Evolutionary conservation across 2,888 invertebrate species (phyloP).

Genomic region (Cheilosia impressa): DNA sequence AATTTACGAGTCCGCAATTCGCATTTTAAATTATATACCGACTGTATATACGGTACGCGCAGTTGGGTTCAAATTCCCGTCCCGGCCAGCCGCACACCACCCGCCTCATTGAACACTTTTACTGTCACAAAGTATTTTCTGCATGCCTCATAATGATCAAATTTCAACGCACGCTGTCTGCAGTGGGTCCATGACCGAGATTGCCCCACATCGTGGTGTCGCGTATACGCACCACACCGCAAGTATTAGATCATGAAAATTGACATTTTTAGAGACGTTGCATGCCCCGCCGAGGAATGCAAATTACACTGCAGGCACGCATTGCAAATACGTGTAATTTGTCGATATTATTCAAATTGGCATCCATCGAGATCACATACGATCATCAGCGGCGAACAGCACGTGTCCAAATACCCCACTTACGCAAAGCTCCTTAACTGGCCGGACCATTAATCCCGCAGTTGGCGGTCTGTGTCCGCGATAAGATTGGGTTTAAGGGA

Average conservation of each 20-base stretch:
- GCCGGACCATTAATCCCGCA: constrained; percentile 30
- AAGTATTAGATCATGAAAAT: constrained; percentile 54
- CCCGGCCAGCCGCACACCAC: constrained; percentile 35
- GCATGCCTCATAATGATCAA: constrained; percentile 65
- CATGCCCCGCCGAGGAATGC: constrained; percentile 52
- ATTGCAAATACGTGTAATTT: constrained; percentile 37
- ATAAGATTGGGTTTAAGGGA: constrained; percentile 41
- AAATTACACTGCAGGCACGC: constrained; percentile 42
- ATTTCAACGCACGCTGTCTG: constrained; percentile 63
- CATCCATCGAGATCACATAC: constrained; percentile 47
- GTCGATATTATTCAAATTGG: constrained; percentile 65
- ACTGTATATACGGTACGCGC: constrained; percentile 12
- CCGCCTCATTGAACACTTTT: constrained; percentile 53
- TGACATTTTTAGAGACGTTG: constrained; percentile 58
- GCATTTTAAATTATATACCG: constrained; percentile 46
- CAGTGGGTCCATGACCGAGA: constrained; percentile 70
- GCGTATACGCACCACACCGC: constrained; percentile 34
- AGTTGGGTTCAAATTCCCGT: constrained; percentile 42
- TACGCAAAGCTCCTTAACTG: constrained; percentile 30
- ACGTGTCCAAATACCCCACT: constrained; percentile 35
- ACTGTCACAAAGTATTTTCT: constrained; percentile 69
- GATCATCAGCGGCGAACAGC: constrained; percentile 39
- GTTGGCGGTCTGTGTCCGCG: constrained; percentile 60
- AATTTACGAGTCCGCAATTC: constrained; percentile 72
- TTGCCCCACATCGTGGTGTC: constrained; percentile 51